A percentile compares a stretch with the other conserved stretches of the same genome.
Conservation (phyloP, 2,113 vertebrate species). For the Phodopus roborovskii region DNA sequence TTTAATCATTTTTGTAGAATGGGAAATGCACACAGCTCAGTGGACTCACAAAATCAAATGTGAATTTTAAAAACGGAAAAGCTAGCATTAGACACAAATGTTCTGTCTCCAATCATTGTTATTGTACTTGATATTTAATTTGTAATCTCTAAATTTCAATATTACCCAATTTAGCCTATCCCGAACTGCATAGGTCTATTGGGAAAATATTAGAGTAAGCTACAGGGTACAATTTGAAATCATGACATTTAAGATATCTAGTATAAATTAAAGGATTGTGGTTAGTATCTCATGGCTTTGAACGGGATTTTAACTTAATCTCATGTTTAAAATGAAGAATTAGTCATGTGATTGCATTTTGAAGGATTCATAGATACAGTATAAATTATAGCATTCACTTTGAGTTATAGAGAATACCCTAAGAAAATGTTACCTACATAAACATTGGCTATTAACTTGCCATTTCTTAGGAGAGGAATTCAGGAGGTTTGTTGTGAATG, state of each 20-base stretch:
- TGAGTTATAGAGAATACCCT: constrained; percentile 3
- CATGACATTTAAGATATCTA: constrained; percentile 16
- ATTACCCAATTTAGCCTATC: not conserved
- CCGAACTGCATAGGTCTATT: not conserved
- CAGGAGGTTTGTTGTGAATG: not conserved
- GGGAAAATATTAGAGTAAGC: constrained; percentile 9
- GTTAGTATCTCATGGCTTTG: constrained; percentile 16
- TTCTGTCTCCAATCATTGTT: not conserved
- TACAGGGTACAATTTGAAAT: constrained; percentile 41
- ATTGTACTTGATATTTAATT: constrained; percentile 26
- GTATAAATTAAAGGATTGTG: constrained; percentile 25
- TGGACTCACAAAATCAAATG: constrained; percentile 36
- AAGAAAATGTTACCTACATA: constrained; percentile 34
- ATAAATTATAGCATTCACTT: not conserved
- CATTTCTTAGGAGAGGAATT: constrained; percentile 43
- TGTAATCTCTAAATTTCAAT: constrained; percentile 19
- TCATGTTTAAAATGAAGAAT: constrained; percentile 22
- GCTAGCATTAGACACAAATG: not conserved
- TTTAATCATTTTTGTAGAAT: not conserved
- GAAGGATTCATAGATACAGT: not conserved
- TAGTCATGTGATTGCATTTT: not conserved
- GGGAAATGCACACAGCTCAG: not conserved
- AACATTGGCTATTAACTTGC: constrained; percentile 29
- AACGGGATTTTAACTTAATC: constrained; percentile 37
- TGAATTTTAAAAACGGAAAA: not conserved